A percentile compares a stretch with the other conserved stretches of the same genome.
Evolutionary conservation across 1,140 invertebrate genomes (phyloP).

Genomic region (Phymastichus coffea): DNA sequence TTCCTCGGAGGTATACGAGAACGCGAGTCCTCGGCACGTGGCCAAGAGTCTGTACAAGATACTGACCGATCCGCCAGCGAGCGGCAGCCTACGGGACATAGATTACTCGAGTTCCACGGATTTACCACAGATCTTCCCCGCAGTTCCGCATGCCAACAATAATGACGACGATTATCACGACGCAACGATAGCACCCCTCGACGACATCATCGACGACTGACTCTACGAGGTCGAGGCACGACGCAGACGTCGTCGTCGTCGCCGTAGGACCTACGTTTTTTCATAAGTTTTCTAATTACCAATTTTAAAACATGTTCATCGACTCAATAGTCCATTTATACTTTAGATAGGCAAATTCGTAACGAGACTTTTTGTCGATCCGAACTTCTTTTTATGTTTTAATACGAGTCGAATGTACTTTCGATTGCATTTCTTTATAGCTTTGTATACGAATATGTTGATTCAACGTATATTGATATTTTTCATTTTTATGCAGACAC

Average conservation of each 20-base stretch:
- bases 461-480: too few species aligned
- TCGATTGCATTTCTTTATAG: too few species aligned
- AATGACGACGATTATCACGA: conserved; percentile 7
- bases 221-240: conserved; percentile 1
- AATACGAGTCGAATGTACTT: too few species aligned
- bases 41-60: conserved; percentile 2
- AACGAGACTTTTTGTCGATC: too few species aligned
- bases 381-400: too few species aligned
- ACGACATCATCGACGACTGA: conserved; percentile 20
- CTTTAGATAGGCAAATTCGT: too few species aligned
- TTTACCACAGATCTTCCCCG: background rate
- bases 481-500: too few species aligned
- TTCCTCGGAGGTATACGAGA: background rate
- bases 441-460: too few species aligned
- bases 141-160: background rate
- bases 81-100: background rate
- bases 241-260: background rate
- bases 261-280: too few species aligned
- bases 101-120: background rate
- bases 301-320: too few species aligned
- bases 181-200: conserved; percentile 1
- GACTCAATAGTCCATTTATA: too few species aligned
- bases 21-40: background rate
- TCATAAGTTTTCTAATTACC: too few species aligned
- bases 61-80: background rate